phyloP scores from a whole-genome alignment of 2,888 invertebrate species.

The Hydraecia micacea region DNA sequence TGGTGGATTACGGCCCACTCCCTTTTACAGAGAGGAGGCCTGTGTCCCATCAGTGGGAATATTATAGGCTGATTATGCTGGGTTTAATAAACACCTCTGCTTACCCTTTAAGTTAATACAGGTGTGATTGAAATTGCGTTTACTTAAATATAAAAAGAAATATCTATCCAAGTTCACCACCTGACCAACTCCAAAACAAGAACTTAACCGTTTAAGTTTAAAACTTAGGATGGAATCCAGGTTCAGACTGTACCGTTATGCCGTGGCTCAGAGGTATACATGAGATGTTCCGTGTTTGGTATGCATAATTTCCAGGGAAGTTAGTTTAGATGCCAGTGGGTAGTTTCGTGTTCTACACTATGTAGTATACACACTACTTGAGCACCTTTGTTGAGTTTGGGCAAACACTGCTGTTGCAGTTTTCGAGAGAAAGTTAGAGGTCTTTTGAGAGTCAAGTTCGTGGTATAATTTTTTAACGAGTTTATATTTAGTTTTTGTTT shows the following conservation, averaged over 20 bases:
- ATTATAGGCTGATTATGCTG: too few relatives aligned
- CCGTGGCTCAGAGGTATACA: conserved; percentile 42
- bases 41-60: too few relatives aligned
- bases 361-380: conserved; percentile 28
- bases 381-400: conserved; percentile 26
- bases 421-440: conserved; percentile 23
- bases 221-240: conserved; percentile 36
- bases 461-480: conserved; percentile 7
- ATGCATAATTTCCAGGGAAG: conserved; percentile 57
- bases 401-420: conserved; percentile 28
- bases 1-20: too few relatives aligned
- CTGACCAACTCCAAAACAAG: conserved; percentile 6
- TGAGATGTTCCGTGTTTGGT: conserved; percentile 55
- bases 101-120: too few relatives aligned
- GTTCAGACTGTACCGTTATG: conserved; percentile 29
- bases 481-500: neutral
- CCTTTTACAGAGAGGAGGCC: too few relatives aligned
- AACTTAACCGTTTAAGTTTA: conserved; percentile 19
- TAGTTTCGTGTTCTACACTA: conserved; percentile 37
- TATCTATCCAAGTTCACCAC: neutral
- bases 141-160: neutral
- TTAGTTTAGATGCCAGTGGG: conserved; percentile 42
- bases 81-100: neutral
- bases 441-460: conserved; percentile 7
- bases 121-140: neutral